phyloP scores from a whole-genome alignment of 2,888 invertebrate genomes.

The Pseudanteris insignis region DNA sequence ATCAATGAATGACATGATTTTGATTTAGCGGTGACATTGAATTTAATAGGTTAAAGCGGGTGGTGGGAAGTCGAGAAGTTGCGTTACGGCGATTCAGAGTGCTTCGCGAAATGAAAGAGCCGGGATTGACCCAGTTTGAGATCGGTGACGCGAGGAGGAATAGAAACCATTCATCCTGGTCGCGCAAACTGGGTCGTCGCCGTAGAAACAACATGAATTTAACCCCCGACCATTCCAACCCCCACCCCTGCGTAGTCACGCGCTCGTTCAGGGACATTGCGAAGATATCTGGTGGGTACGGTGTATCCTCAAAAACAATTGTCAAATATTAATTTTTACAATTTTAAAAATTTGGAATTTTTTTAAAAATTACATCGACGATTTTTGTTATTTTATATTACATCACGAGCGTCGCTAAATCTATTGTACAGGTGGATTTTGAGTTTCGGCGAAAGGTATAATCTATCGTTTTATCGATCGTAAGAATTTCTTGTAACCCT shows the following conservation, averaged over 20 bases:
- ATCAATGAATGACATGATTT: conserved; percentile 11
- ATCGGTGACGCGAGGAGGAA: conserved; percentile 50
- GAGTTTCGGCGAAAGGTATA: too few relatives aligned
- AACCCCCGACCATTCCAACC: conserved; percentile 4
- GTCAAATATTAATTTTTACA: too few relatives aligned
- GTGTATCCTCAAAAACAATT: too few relatives aligned
- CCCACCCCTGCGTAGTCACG: conserved; percentile 3
- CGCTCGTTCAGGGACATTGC: conserved; percentile 28
- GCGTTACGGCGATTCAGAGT: conserved; percentile 31
- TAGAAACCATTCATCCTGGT: conserved; percentile 53
- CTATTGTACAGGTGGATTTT: too few relatives aligned
- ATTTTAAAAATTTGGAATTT: too few relatives aligned
- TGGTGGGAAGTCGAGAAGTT: conserved; percentile 12
- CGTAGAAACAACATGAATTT: conserved; percentile 44
- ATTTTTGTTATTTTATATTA: too few relatives aligned
- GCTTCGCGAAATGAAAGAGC: conserved; percentile 35
- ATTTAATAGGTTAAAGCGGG: conserved; percentile 13
- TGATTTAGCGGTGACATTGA: conserved; percentile 16
- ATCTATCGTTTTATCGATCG: too few relatives aligned
- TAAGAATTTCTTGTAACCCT: too few relatives aligned
- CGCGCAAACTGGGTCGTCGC: conserved; percentile 52
- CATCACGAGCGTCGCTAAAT: too few relatives aligned
- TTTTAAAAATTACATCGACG: too few relatives aligned
- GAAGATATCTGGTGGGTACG: conserved; percentile 14
- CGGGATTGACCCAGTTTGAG: conserved; percentile 51